Percentiles rank a stretch among this genome's conserved stretches.
phyloP scores from a whole-genome alignment of 2,797 vertebrate genomes.

The Uromys caudimaculatus region DNA sequence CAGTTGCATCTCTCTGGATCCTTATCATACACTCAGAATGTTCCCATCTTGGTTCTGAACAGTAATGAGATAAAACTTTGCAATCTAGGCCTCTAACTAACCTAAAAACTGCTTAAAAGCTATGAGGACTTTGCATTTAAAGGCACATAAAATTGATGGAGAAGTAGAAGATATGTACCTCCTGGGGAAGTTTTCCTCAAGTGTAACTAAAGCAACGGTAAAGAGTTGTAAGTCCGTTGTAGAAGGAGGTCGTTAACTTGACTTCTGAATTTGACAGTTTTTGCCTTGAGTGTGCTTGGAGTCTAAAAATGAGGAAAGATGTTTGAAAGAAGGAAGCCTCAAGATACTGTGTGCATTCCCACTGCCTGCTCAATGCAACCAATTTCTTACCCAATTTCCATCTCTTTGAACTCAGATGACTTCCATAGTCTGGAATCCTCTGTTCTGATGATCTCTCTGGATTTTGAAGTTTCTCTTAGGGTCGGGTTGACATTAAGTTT shows the following conservation, averaged over 20 bases:
- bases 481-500: slow-evolving; percentile 46
- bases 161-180: not conserved
- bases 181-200: not conserved
- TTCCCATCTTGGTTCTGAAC: not conserved
- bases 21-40: not conserved
- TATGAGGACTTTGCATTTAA: slow-evolving; percentile 10
- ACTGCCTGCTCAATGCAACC: not conserved
- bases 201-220: not conserved
- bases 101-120: not conserved
- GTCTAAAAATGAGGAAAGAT: not conserved
- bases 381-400: not conserved
- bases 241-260: not conserved
- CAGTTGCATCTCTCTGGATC: not conserved
- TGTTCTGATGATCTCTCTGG: not conserved
- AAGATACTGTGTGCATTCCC: not conserved
- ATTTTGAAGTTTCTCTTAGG: slow-evolving; percentile 44
- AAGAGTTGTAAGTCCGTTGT: not conserved
- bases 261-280: not conserved
- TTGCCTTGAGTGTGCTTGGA: not conserved
- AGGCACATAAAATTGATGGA: slow-evolving; percentile 13
- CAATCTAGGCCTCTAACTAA: slow-evolving; percentile 1
- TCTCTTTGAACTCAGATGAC: not conserved
- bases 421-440: not conserved
- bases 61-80: slow-evolving; percentile 16
- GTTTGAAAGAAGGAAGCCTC: not conserved